Percentiles rank a stretch among this genome's conserved stretches.
Evolutionary conservation across 2,797 vertebrate genomes (phyloP).

Genomic region (Gadopsis bispinosus): DNA sequence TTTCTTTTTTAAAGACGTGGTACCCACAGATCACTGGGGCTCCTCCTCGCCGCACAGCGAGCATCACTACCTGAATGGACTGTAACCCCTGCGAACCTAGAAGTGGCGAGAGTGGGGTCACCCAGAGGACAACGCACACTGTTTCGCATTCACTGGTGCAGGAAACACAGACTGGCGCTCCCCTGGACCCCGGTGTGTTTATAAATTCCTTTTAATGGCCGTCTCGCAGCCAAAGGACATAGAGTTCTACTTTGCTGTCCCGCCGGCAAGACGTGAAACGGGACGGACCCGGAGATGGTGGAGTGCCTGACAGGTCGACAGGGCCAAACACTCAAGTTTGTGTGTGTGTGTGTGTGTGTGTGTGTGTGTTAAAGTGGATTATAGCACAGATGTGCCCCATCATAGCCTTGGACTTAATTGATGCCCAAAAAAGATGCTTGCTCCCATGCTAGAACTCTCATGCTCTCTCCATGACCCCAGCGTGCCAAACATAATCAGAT

Average conservation of each 20-base stretch:
- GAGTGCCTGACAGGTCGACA: conserved; percentile 30
- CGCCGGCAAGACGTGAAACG: conserved; percentile 8
- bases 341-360: conserved; percentile 31
- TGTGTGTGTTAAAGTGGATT: conserved; percentile 37
- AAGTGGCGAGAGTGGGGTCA: conserved; percentile 3
- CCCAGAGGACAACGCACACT: conserved; percentile 21
- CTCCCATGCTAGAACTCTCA: conserved; percentile 28
- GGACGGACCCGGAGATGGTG: conserved; percentile 25
- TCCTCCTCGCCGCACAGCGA: conserved; percentile 39
- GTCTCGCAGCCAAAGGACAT: conserved; percentile 33
- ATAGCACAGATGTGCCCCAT: conserved; percentile 66
- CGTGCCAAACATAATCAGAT: conserved; percentile 61
- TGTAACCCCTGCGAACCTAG: conserved; percentile 32
- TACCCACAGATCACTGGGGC: conserved; percentile 45
- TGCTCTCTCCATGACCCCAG: conserved; percentile 30
- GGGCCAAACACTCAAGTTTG: too few species aligned
- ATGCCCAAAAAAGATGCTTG: conserved; percentile 42
- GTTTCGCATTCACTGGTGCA: conserved; percentile 31
- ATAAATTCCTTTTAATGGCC: conserved; percentile 12
- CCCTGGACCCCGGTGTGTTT: conserved; percentile 37
- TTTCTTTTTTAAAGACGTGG: conserved; percentile 80
- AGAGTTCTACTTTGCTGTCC: conserved; percentile 28
- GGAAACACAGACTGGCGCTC: conserved; percentile 19
- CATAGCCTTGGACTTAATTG: conserved; percentile 47
- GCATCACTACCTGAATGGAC: conserved; percentile 66